Evolutionary conservation across 2,113 vertebrate species (phyloP).

Genomic region (Anser cygnoides): DNA sequence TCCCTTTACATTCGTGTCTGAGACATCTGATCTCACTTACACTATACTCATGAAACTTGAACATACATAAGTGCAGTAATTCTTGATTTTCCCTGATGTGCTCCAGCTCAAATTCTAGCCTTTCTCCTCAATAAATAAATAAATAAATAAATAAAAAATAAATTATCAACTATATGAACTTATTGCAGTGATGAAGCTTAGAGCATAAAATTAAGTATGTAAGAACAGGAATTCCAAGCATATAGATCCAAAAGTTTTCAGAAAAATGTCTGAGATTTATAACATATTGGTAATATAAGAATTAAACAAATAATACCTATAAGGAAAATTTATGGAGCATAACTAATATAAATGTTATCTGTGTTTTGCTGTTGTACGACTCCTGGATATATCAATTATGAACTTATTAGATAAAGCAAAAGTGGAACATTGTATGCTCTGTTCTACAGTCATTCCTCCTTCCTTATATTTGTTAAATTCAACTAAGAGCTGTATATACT

Average conservation of each 20-base stretch:
- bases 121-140: background rate
- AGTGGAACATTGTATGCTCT: background rate
- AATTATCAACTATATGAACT: background rate
- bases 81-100: background rate
- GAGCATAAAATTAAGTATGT: background rate
- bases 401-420: background rate
- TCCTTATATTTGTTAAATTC: background rate
- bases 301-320: background rate
- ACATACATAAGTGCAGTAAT: background rate
- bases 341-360: background rate
- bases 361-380: background rate
- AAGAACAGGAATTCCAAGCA: background rate
- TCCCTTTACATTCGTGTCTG: background rate
- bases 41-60: background rate
- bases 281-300: background rate
- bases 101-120: background rate
- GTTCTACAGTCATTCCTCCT: background rate
- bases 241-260: background rate
- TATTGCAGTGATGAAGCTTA: background rate
- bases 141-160: background rate
- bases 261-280: background rate
- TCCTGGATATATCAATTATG: background rate
- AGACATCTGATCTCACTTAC: background rate
- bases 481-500: background rate
- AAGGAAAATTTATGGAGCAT: background rate